phyloP scores from a whole-genome alignment of 2,888 invertebrate species.

The Thecophora atra region DNA sequence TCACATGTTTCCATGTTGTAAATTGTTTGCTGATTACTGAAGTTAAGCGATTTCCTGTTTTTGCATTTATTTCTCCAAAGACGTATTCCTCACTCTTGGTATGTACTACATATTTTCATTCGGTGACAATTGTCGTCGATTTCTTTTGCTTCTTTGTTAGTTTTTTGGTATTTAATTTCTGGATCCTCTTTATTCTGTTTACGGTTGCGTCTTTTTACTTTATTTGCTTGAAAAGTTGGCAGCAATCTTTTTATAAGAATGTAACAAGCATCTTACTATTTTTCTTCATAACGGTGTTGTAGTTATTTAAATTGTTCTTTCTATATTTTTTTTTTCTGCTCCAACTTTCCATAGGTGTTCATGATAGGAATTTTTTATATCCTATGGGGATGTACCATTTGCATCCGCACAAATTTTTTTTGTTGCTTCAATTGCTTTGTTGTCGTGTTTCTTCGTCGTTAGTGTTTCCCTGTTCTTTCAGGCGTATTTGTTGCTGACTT shows the following conservation, averaged over 20 bases:
- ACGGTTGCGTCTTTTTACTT: no score
- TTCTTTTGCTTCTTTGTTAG: no score
- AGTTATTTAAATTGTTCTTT: conserved; percentile 10
- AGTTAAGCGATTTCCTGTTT: no score
- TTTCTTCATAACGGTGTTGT: neutral
- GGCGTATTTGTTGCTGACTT: neutral
- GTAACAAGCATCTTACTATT: neutral
- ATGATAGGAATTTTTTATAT: neutral
- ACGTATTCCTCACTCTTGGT: no score
- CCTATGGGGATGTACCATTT: neutral
- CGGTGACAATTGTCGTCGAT: no score
- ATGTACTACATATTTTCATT: neutral
- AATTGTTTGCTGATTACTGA: no score
- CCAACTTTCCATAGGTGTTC: neutral
- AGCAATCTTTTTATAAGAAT: neutral
- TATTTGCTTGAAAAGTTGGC: no score
- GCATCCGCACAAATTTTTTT: neutral
- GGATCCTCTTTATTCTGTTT: no score
- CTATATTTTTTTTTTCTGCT: conserved; percentile 5
- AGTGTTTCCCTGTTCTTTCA: neutral
- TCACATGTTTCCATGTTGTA: no score
- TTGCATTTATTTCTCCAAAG: no score
- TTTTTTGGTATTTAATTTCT: no score
- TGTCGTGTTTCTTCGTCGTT: neutral
- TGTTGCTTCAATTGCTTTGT: neutral